Evolutionary conservation across 1,140 invertebrate species (phyloP).

Genomic region (Aradophagus sp.): DNA sequence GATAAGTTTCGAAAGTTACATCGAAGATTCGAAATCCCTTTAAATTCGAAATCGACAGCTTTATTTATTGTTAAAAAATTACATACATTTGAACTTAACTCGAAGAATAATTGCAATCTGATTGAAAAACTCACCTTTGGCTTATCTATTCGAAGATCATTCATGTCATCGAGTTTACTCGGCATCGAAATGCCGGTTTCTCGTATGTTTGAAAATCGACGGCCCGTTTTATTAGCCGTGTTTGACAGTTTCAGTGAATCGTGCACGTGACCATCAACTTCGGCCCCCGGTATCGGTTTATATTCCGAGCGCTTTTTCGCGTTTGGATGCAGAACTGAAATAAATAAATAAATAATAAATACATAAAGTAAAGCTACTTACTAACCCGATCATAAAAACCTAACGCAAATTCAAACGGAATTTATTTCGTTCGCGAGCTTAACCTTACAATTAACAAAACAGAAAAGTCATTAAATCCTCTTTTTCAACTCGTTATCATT

Average conservation of each 20-base stretch:
- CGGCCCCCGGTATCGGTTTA: background rate
- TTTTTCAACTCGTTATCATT: background rate
- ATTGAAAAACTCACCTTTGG: constrained; percentile 59
- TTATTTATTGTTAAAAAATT: too few relatives aligned
- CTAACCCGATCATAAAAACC: background rate
- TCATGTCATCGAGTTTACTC: constrained; percentile 67
- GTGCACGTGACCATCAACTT: constrained; percentile 7
- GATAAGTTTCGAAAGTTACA: too few relatives aligned
- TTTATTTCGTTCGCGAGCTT: background rate
- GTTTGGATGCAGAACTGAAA: constrained; percentile 3
- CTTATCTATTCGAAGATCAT: constrained; percentile 63
- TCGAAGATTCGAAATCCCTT: too few relatives aligned
- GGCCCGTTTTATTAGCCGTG: constrained; percentile 37
- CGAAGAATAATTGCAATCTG: too few relatives aligned
- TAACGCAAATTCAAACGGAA: background rate
- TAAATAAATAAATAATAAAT: background rate
- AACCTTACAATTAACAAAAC: constrained; percentile 1
- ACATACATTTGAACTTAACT: too few relatives aligned
- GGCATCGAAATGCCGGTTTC: constrained; percentile 67
- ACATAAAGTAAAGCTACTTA: background rate
- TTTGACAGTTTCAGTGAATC: constrained; percentile 19
- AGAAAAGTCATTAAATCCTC: too few relatives aligned
- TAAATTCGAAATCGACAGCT: too few relatives aligned
- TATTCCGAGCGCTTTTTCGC: constrained; percentile 9
- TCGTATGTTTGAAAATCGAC: constrained; percentile 47